Evolutionary conservation across 2,113 vertebrate genomes (phyloP).

Genomic region (Neolamprologus falcicula): DNA sequence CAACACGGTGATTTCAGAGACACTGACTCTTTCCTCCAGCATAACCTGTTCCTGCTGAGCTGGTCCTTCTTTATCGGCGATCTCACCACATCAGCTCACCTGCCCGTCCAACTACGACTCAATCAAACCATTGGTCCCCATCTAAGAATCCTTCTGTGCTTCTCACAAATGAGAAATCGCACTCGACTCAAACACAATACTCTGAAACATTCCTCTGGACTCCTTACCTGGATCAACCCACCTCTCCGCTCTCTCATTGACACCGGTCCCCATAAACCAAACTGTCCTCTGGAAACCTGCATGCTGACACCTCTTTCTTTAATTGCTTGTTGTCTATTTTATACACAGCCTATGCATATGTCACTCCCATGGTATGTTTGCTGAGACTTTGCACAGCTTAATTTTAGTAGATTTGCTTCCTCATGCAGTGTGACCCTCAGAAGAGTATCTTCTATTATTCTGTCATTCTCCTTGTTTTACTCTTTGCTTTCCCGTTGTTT

Average conservation of each 20-base stretch:
- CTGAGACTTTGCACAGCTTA: neutral
- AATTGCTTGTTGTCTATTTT: neutral
- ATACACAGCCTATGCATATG: neutral
- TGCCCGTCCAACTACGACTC: neutral
- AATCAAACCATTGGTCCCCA: neutral
- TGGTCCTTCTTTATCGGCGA: neutral
- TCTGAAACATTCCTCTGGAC: neutral
- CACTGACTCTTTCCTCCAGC: neutral
- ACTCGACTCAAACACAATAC: neutral
- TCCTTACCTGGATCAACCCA: neutral
- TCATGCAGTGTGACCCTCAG: neutral
- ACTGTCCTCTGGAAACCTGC: neutral
- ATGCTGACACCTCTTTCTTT: neutral
- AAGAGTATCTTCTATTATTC: neutral
- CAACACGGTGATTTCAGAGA: accelerated
- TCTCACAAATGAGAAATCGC: neutral
- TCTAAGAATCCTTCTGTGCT: neutral
- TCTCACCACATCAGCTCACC: neutral
- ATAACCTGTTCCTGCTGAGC: neutral
- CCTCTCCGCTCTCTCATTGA: neutral
- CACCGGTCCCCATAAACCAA: neutral
- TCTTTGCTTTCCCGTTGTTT: neutral
- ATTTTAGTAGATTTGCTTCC: neutral
- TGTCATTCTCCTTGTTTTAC: neutral
- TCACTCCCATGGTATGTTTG: neutral